A percentile compares a stretch with the other conserved stretches of the same genome.
These are phyloP conservation scores for Orchesella cincta DNA, from an alignment of 1,140 invertebrate genomes.

Conservation along the genomic window DNA sequence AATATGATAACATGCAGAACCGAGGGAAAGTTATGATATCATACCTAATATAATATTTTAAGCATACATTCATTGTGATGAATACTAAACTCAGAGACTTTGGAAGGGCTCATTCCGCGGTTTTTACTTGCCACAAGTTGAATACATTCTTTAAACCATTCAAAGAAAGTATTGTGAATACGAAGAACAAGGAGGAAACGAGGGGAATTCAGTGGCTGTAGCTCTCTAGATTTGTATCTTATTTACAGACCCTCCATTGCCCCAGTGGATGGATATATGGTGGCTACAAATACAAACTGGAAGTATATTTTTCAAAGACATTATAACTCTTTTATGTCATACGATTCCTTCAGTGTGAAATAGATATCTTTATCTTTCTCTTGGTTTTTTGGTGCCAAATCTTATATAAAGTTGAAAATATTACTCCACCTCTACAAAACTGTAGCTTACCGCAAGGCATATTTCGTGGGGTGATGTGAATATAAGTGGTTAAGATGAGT, in stretches of 20 bases:
- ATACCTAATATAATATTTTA: neutral
- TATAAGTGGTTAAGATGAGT: no score
- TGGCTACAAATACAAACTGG: neutral
- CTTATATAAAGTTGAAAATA: no score
- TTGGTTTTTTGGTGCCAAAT: neutral
- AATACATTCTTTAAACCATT: slow-evolving; percentile 16
- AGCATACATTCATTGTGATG: neutral
- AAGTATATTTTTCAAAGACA: slow-evolving; percentile 8
- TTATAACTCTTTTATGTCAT: slow-evolving; percentile 25
- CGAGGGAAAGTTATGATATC: neutral
- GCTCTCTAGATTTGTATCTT: slow-evolving; percentile 24
- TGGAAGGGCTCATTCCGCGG: slow-evolving; percentile 9
- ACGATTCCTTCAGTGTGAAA: slow-evolving; percentile 19
- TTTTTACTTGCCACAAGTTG: slow-evolving; percentile 19
- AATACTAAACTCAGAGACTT: neutral
- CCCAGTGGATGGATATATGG: neutral
- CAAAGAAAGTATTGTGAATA: neutral
- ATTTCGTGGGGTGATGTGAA: no score
- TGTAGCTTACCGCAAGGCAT: no score
- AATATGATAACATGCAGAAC: neutral
- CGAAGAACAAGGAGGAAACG: neutral
- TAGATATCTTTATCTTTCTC: slow-evolving; percentile 15
- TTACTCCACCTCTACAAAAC: no score
- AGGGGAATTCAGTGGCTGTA: neutral
- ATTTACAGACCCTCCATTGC: neutral